phyloP scores from a whole-genome alignment of 2,888 invertebrate species.

The Troilus luridus region DNA sequence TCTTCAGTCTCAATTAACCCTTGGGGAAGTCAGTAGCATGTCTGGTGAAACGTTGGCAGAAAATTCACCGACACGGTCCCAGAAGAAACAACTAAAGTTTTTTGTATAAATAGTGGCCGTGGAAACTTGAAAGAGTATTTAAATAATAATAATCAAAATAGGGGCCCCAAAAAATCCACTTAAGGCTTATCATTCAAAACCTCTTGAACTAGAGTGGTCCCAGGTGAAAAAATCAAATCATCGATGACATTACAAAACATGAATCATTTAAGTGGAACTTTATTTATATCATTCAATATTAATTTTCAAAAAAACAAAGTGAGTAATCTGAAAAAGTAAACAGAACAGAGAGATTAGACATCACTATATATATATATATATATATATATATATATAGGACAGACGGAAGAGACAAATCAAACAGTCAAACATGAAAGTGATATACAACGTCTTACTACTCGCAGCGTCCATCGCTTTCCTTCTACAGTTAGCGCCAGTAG shows the following conservation, averaged over 20 bases:
- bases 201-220: not conserved
- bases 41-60: too few species aligned
- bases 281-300: not conserved
- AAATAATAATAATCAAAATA: not conserved
- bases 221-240: not conserved
- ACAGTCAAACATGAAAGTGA: constrained; percentile 1
- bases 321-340: not conserved
- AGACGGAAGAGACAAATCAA: not conserved
- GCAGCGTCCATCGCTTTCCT: not conserved
- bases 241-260: not conserved
- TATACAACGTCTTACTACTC: not conserved
- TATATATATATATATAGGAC: not conserved
- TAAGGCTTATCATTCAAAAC: not conserved
- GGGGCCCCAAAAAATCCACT: not conserved
- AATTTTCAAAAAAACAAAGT: not conserved
- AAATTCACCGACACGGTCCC: too few species aligned
- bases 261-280: not conserved
- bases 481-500: not conserved
- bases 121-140: too few species aligned
- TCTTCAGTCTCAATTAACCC: too few species aligned
- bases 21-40: too few species aligned
- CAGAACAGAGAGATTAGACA: not conserved
- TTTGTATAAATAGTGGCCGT: too few species aligned
- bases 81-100: too few species aligned
- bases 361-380: not conserved